Conservation (phyloP, 2,113 vertebrate genomes). For the Vidua macroura region DNA sequence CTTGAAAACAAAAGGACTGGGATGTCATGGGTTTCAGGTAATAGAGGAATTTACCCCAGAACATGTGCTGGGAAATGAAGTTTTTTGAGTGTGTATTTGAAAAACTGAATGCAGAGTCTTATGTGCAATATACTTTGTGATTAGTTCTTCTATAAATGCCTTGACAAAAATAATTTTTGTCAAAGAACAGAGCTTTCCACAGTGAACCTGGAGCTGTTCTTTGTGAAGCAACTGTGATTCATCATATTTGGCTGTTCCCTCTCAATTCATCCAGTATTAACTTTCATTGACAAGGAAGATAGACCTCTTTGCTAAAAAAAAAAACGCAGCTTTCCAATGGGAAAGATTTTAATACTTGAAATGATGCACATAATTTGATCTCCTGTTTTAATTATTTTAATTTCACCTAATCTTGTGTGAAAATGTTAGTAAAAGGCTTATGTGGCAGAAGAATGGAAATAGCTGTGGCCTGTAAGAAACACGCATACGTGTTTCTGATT, state of each 20-base stretch:
- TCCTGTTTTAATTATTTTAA: neutral
- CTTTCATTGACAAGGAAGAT: neutral
- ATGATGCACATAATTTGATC: neutral
- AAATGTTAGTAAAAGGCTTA: neutral
- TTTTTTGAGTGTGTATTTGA: neutral
- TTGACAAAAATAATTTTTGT: neutral
- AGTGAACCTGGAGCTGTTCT: neutral
- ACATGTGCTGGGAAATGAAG: neutral
- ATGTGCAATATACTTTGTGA: neutral
- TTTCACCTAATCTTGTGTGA: neutral
- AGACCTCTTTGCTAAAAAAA: neutral
- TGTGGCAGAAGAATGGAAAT: neutral
- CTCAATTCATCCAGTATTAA: neutral
- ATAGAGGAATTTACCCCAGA: neutral
- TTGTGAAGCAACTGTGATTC: neutral
- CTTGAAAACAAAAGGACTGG: neutral
- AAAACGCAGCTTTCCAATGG: neutral
- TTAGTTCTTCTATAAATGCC: neutral
- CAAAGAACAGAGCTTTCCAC: neutral
- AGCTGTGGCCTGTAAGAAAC: neutral
- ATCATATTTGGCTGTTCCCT: neutral
- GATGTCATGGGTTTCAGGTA: neutral
- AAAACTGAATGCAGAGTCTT: neutral
- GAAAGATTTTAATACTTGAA: neutral
- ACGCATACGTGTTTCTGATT: neutral